Base-by-base conservation (phyloP, 2,113 vertebrate species). In the Neodontobutis hainanensis region DNA sequence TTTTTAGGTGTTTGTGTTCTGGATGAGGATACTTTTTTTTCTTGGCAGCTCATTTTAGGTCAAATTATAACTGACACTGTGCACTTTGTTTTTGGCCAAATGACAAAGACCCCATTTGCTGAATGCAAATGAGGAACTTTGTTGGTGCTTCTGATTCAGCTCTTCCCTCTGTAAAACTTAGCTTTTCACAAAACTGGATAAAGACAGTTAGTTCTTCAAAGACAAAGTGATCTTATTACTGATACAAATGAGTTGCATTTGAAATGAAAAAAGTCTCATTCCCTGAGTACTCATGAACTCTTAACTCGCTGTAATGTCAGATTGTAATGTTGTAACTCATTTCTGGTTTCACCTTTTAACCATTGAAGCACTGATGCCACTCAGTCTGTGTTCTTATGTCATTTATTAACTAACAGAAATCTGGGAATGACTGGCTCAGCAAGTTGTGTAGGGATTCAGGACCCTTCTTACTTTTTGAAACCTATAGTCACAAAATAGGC, bases 51-150 rank as follows among this genome's bases (percentile, higher is more conserved):
- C 3, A 52, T 52, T 65, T 59, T 27, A 61, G 68, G 64, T 77
- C 56, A 62, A 62, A 78, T 69, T 63, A 70, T 53, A 36, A 64
- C 66, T 62, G 80, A 81, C 65, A 77, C 65, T 47, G 56, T 79
- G 63, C 73, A 85, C 75, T 83, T 80, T 81, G 57, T 87, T 81
- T 68, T 88, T 85, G 88, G 85, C 84, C 82, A 57, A 73, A 79
- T 85, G 82, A 86, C 74, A 80, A 70, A 69, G 61, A 78, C 70
- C 72, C 83, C 84, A 87, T 86, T 90, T 89, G 50, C 80, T 69
- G 60, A 61, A 88, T 87, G 74, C 80, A 88, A 90, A 89, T 86
- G 63, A 86, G 73, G 49, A 71, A 48, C 84, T 82, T 73, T 73
- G 80, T 87, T 80, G 83, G 74, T 55, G 51, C 68, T 78, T 43